Evolutionary conservation across 2,797 vertebrate genomes (phyloP), one percentile per base, ranked within the genome.

Genomic region (Falco columbarius): DNA sequence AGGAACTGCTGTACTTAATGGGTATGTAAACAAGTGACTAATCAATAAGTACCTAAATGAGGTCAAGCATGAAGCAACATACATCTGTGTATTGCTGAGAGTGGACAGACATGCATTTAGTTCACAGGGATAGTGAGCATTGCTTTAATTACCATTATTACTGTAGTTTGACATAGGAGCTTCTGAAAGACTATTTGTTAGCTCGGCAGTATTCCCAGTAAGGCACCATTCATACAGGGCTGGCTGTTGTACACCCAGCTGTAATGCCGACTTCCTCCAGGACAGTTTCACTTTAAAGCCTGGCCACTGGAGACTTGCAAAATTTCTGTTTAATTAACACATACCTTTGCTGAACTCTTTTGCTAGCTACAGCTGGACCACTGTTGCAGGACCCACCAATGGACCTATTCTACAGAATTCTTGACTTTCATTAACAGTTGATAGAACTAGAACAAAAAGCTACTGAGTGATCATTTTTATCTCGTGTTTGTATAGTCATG

Each of bases 1-100:
- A 98, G 81, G 3, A 3, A 22, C 94, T 98, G 72, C 9, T 81
- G 24, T 74, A 46, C 63, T 76, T 94, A 11, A 77, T 94, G 10
- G 97, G 98, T 97, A 96, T 15, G 96, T 95, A 76, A 86, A 38
- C 29, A 68, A 90, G 77, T 97, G 91, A 81, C 51, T 81, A 55
- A 81, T 24, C 92, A 81, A 90, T 83, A n/a, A 40, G 21, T 70
- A 52, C 17, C 32, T 94, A 62, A 67, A n/a, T 67, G 73, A 77
- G 81, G 55, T 72, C 42, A 89, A 61, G 36, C 62, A 68, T 54
- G 34, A 90, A 92, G 76, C 36, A 95, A 11, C 12, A 5, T 61
- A 0, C 34, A n/a, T 17, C 22, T 61, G 8, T 95, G 32, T 81
- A 73, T 84, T 96, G 82, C 65, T 85, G 81, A 44, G 86, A 72